Conservation (phyloP, 2,888 invertebrate genomes). For the Mantis religiosa region DNA sequence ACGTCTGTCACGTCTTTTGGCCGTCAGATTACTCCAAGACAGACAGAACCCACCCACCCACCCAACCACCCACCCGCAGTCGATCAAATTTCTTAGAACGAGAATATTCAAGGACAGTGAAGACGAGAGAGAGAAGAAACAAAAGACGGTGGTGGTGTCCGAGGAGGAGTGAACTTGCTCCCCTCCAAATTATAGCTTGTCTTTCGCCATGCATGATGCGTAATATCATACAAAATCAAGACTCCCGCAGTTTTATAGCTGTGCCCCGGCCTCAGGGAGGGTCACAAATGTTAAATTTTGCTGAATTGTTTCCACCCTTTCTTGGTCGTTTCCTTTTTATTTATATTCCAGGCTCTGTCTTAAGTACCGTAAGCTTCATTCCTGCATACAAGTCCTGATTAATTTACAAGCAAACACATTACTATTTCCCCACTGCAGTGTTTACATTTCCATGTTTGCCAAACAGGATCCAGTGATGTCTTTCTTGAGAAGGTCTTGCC, state of each 20-base stretch:
- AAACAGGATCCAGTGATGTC: not conserved
- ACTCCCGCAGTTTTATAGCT: constrained; percentile 20
- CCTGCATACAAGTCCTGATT: not conserved
- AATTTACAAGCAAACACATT: not conserved
- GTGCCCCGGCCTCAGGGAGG: not conserved
- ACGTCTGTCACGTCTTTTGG: constrained; percentile 27
- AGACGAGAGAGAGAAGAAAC: constrained; percentile 37
- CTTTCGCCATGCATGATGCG: constrained; percentile 25
- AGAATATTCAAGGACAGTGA: constrained; percentile 27
- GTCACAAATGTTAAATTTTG: not conserved
- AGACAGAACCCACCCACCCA: constrained; percentile 11
- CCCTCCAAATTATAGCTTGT: constrained; percentile 27
- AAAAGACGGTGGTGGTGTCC: constrained; percentile 44
- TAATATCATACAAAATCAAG: constrained; percentile 12
- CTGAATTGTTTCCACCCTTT: not conserved
- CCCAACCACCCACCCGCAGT: constrained; percentile 18
- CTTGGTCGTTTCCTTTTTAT: not conserved
- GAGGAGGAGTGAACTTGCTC: constrained; percentile 20
- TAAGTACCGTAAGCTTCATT: not conserved
- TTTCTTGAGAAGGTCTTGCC: not conserved
- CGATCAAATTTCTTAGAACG: constrained; percentile 29
- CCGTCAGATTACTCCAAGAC: constrained; percentile 26
- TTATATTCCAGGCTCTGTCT: not conserved
- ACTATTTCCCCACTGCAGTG: not conserved
- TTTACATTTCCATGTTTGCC: not conserved